phyloP scores from a whole-genome alignment of 2,888 invertebrate species.

The Leptinotarsa haldemani region DNA sequence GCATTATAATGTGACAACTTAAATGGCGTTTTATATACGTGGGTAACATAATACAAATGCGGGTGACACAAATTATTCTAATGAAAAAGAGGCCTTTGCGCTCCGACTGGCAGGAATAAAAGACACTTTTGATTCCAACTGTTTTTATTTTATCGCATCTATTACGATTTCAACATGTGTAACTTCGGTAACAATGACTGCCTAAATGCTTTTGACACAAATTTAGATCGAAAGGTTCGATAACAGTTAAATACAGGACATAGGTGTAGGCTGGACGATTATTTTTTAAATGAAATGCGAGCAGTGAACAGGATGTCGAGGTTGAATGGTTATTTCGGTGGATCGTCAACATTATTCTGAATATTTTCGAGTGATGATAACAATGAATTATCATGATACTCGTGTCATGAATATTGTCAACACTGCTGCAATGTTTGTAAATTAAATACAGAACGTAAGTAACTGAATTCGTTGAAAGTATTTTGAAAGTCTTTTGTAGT shows the following conservation, averaged over 20 bases:
- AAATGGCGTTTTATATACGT: slow-evolving; percentile 42
- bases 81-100: slow-evolving; percentile 42
- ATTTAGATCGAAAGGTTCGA: slow-evolving; percentile 40
- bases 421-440: neutral
- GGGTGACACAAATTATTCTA: slow-evolving; percentile 44
- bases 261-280: slow-evolving; percentile 37
- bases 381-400: neutral
- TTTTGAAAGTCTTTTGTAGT: too few species aligned
- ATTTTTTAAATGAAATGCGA: slow-evolving; percentile 33
- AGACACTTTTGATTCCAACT: slow-evolving; percentile 39
- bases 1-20: slow-evolving; percentile 44
- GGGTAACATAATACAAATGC: slow-evolving; percentile 41
- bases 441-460: neutral
- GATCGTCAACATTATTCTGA: slow-evolving; percentile 13
- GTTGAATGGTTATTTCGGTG: slow-evolving; percentile 25
- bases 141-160: slow-evolving; percentile 42
- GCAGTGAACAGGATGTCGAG: slow-evolving; percentile 35
- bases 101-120: slow-evolving; percentile 41
- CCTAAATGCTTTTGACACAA: slow-evolving; percentile 43
- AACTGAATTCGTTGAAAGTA: too few species aligned
- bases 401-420: neutral
- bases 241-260: slow-evolving; percentile 41
- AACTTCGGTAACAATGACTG: slow-evolving; percentile 41
- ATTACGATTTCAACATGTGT: slow-evolving; percentile 44
- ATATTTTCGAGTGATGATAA: neutral